Evolutionary conservation across 2,888 invertebrate genomes (phyloP).

Genomic region (Pristionchus exspectatus): DNA sequence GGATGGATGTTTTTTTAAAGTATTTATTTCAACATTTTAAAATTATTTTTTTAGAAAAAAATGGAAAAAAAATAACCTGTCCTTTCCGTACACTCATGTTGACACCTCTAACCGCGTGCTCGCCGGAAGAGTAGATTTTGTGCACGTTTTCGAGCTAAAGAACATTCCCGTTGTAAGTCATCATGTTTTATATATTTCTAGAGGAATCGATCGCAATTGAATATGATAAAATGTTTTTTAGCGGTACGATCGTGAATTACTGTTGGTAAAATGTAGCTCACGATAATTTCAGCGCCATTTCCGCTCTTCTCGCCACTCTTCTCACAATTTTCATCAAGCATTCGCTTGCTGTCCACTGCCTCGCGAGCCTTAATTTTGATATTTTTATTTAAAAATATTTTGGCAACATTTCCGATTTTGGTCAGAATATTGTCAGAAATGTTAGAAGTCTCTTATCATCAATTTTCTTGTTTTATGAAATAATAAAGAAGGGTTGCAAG

Average conservation of each 20-base stretch:
- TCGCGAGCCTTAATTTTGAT: background rate
- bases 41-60: no score
- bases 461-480: no score
- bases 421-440: no score
- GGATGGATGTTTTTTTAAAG: no score
- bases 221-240: background rate
- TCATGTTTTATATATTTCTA: no score
- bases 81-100: slow-evolving; percentile 71
- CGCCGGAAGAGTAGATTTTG: slow-evolving; percentile 57
- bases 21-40: no score
- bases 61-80: slow-evolving; percentile 61
- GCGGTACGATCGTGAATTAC: no score
- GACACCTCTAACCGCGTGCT: slow-evolving; percentile 74
- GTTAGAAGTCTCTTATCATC: no score
- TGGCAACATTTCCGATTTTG: no score
- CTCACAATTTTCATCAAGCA: background rate
- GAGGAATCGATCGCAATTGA: no score
- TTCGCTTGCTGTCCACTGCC: background rate
- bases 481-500: no score
- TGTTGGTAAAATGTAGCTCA: background rate
- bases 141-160: slow-evolving; percentile 15
- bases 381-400: background rate
- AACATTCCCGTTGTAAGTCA: no score
- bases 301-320: background rate
- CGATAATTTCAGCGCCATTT: background rate